A percentile compares a stretch with the other conserved stretches of the same genome.
phyloP scores from a whole-genome alignment of 2,797 vertebrate species.

The Bryconaethiops microstoma region DNA sequence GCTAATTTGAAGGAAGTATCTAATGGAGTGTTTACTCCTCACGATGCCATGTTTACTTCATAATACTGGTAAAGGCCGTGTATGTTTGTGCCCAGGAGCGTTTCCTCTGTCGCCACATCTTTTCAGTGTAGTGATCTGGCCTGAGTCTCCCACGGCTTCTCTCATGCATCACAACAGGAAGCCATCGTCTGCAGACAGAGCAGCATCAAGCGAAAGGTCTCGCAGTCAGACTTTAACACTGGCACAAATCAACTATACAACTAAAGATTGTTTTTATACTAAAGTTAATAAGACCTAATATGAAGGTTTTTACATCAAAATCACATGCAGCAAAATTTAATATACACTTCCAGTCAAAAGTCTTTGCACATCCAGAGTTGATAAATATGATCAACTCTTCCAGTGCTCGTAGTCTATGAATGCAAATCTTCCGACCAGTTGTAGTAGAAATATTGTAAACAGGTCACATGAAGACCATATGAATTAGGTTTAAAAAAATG shows the following conservation, averaged over 20 bases:
- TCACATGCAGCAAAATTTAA: too few species aligned
- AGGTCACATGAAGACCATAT: too few species aligned
- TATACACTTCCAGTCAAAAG: too few species aligned
- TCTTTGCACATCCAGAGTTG: too few species aligned
- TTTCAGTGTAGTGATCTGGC: background rate
- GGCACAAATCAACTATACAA: background rate
- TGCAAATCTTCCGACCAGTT: too few species aligned
- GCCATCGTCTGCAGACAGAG: background rate
- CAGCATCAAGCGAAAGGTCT: background rate
- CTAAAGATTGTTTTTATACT: background rate
- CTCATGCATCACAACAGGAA: background rate
- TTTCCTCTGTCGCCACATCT: background rate
- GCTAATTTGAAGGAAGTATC: background rate
- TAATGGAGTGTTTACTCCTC: background rate
- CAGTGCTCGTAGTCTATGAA: too few species aligned
- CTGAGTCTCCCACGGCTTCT: slow-evolving; percentile 11
- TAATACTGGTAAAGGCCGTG: too few species aligned
- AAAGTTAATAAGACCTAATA: background rate
- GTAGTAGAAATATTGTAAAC: too few species aligned
- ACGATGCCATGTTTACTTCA: too few species aligned
- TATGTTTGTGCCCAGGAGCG: background rate
- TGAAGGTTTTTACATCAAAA: too few species aligned
- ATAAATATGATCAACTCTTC: too few species aligned
- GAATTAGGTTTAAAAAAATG: too few species aligned
- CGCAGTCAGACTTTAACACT: background rate